phyloP scores from a whole-genome alignment of 2,797 vertebrate species.

The Lates japonicus region DNA sequence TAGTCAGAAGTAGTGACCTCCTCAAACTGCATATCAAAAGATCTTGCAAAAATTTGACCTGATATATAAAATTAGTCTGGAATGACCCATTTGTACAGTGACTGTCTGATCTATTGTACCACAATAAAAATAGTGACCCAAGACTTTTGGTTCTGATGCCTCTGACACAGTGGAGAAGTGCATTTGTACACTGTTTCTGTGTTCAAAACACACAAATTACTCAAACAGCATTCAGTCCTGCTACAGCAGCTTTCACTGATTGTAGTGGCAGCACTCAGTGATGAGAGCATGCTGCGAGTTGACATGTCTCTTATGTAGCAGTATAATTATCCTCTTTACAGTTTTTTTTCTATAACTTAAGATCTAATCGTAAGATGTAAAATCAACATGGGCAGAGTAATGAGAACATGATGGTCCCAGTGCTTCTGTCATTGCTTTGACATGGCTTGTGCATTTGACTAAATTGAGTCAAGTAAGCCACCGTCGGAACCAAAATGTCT shows the following conservation, averaged over 20 bases:
- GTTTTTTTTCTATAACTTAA: background rate
- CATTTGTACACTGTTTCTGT: background rate
- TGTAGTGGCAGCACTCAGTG: background rate
- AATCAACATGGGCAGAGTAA: background rate
- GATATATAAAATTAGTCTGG: background rate
- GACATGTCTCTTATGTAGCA: background rate
- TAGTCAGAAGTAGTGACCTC: background rate
- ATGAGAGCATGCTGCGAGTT: background rate
- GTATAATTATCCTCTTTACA: background rate
- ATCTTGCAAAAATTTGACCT: background rate
- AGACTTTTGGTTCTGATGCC: background rate
- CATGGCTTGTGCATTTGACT: background rate
- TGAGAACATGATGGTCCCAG: background rate
- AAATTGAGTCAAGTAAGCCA: background rate
- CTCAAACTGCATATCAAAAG: background rate
- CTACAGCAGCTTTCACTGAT: constrained; percentile 5
- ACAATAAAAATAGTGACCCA: background rate
- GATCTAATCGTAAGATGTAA: background rate
- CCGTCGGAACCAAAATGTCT: background rate
- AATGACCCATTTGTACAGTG: background rate
- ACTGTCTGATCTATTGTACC: background rate
- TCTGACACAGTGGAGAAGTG: background rate
- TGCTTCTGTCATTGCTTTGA: background rate
- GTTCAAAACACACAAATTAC: background rate
- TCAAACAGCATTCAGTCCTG: background rate